Evolutionary conservation across 1,140 invertebrate species (phyloP).

Genomic region (Aphaenogaster rudis): DNA sequence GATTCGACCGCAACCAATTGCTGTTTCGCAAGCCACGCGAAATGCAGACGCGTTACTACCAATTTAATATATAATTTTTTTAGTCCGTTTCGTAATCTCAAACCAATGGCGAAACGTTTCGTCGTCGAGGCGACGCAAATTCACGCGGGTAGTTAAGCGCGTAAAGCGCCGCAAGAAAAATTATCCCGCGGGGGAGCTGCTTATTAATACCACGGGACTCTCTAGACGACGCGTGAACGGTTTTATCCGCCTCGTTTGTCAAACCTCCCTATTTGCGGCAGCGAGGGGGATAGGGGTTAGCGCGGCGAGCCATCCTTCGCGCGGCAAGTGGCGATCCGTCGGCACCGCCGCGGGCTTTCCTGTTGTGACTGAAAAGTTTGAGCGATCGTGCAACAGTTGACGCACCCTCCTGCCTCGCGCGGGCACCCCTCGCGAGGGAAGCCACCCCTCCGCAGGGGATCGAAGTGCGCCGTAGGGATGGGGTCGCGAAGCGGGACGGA

Average conservation of each 20-base stretch:
- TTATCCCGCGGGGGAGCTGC: slow-evolving; percentile 24
- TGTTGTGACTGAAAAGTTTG: slow-evolving; percentile 78
- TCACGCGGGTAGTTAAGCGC: not conserved
- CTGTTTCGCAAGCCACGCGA: not conserved
- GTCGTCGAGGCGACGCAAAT: not conserved
- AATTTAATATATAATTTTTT: slow-evolving; percentile 4
- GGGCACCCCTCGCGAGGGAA: slow-evolving; percentile 39
- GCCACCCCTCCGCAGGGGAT: slow-evolving; percentile 29
- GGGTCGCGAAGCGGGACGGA: slow-evolving; percentile 14
- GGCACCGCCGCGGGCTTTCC: slow-evolving; percentile 54
- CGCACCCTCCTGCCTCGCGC: slow-evolving; percentile 67
- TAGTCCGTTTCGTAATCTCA: not conserved
- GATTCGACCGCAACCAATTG: not conserved
- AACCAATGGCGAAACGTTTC: not conserved
- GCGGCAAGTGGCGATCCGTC: slow-evolving; percentile 57
- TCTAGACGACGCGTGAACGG: slow-evolving; percentile 58
- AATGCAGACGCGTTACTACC: not conserved
- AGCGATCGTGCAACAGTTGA: slow-evolving; percentile 82
- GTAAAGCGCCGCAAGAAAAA: slow-evolving; percentile 45
- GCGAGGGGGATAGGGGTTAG: not conserved
- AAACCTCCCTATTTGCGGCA: slow-evolving; percentile 36
- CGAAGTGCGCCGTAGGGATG: slow-evolving; percentile 15
- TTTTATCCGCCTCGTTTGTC: slow-evolving; percentile 63
- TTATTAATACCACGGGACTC: slow-evolving; percentile 56
- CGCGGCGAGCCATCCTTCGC: slow-evolving; percentile 23